phyloP scores from a whole-genome alignment of 23 tunicate species.

The Aplidium turbinatum region DNA sequence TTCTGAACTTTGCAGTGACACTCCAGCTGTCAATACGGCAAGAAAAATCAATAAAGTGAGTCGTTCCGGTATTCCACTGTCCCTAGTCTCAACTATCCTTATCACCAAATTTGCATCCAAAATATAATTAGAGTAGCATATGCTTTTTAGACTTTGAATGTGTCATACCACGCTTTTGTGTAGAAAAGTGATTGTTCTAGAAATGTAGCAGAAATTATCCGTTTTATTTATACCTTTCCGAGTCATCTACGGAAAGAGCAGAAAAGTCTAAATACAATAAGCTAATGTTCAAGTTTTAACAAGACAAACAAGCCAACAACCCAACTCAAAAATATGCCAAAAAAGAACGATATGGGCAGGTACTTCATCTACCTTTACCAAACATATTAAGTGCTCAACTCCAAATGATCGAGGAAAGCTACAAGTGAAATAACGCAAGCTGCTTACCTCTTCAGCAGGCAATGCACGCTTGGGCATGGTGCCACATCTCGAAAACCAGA shows the following conservation, averaged over 20 bases:
- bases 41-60: too few species aligned
- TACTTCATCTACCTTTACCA: background rate
- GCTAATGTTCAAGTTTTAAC: background rate
- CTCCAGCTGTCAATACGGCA: too few species aligned
- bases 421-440: background rate
- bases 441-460: too few species aligned
- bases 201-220: conserved; percentile 25
- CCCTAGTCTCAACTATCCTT: too few species aligned
- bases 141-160: conserved; percentile 1
- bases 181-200: conserved; percentile 27
- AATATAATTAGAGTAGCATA: conserved; percentile 26
- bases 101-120: conserved; percentile 33
- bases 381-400: too few species aligned
- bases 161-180: conserved; percentile 30
- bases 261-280: conserved; percentile 20
- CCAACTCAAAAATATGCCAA: conserved; percentile 13
- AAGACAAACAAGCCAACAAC: background rate
- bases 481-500: conserved; percentile 22
- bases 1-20: too few species aligned
- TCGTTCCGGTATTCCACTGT: too few species aligned
- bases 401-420: background rate
- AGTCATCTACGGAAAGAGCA: conserved; percentile 40
- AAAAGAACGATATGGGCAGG: background rate
- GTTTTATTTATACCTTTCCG: conserved; percentile 23
- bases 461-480: background rate